Evolutionary conservation across 2,797 vertebrate species (phyloP).

Genomic region (Epinephelus malabaricus): DNA sequence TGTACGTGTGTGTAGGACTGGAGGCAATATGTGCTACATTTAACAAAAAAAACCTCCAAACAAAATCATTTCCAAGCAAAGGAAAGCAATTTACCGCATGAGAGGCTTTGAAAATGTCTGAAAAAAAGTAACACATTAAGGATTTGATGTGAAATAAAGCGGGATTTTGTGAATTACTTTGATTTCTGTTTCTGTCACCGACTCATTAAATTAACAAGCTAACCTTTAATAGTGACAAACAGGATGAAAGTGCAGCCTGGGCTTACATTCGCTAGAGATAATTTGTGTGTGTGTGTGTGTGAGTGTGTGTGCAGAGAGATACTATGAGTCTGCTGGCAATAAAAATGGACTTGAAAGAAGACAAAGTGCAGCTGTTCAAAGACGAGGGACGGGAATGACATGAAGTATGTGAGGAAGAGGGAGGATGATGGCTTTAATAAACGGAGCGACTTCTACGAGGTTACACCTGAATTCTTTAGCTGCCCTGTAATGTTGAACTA

Average conservation of each 20-base stretch:
- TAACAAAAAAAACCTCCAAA: constrained; percentile 45
- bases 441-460: constrained; percentile 38
- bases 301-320: neutral
- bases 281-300: neutral
- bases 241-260: constrained; percentile 9
- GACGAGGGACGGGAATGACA: constrained; percentile 48
- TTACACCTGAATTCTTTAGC: constrained; percentile 64
- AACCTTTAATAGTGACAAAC: constrained; percentile 59
- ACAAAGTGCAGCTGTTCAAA: constrained; percentile 59
- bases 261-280: constrained; percentile 10
- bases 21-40: constrained; percentile 45
- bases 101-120: constrained; percentile 51
- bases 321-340: constrained; percentile 30
- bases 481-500: constrained; percentile 54
- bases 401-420: constrained; percentile 44
- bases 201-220: constrained; percentile 64
- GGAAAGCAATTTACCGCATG: constrained; percentile 72
- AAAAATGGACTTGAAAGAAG: constrained; percentile 34
- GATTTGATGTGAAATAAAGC: constrained; percentile 60
- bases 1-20: constrained; percentile 26
- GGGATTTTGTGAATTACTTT: constrained; percentile 46
- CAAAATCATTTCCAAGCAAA: constrained; percentile 55
- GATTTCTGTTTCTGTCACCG: constrained; percentile 57
- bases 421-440: constrained; percentile 58
- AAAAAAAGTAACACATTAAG: constrained; percentile 54